phyloP scores from a whole-genome alignment of 92 coral and sea anemone genomes.

The Meandrina meandrites region DNA sequence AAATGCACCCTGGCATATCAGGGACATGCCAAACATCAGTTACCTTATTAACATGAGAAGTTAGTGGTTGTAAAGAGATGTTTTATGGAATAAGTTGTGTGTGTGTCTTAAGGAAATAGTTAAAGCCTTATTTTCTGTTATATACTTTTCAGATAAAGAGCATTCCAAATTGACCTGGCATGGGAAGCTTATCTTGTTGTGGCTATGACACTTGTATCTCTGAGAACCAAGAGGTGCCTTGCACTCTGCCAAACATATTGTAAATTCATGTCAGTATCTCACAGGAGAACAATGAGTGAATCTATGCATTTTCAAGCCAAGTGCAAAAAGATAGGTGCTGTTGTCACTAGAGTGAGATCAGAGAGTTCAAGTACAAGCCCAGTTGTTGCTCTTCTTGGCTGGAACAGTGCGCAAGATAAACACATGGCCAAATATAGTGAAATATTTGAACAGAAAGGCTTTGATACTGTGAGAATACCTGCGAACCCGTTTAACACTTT shows the following conservation, averaged over 20 bases:
- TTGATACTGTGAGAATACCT: conserved; percentile 74
- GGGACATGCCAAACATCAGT: background rate
- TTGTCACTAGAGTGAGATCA: conserved; percentile 47
- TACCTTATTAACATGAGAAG: background rate
- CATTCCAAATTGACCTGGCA: background rate
- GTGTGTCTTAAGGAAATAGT: background rate
- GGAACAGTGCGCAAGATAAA: conserved; percentile 88
- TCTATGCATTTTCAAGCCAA: conserved; percentile 8
- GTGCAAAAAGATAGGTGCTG: conserved; percentile 65
- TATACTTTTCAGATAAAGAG: background rate
- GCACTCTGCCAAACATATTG: background rate
- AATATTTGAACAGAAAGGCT: conserved; percentile 78
- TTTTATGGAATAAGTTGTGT: background rate
- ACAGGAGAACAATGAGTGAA: background rate
- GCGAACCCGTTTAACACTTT: conserved; percentile 84
- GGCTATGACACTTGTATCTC: background rate
- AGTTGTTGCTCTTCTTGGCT: conserved; percentile 88
- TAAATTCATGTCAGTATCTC: background rate
- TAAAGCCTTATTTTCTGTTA: background rate
- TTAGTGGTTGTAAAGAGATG: background rate
- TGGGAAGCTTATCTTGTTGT: background rate
- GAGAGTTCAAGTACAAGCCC: conserved; percentile 45
- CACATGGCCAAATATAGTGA: conserved; percentile 82
- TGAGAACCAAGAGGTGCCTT: background rate
- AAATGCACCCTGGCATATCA: too few species aligned